A percentile compares a stretch with the other conserved stretches of the same genome.
phyloP scores from a whole-genome alignment of 2,797 vertebrate species.

The Cheirogaleus major region DNA sequence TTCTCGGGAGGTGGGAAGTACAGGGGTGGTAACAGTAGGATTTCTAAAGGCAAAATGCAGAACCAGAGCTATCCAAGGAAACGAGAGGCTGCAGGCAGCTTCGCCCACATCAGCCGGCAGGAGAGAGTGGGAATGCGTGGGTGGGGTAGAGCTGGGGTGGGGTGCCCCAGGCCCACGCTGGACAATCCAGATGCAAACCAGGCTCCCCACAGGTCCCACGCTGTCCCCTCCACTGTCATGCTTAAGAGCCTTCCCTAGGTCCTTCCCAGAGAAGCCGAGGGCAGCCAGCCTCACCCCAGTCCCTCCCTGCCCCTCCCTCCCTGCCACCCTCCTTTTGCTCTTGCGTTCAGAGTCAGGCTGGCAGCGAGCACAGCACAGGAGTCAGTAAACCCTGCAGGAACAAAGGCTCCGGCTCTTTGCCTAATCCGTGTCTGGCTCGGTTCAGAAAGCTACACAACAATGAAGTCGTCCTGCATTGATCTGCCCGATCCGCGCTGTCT shows the following conservation, averaged over 20 bases:
- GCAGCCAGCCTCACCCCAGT: accelerated
- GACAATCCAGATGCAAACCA: not conserved
- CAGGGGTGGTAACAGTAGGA: not conserved
- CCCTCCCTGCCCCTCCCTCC: not conserved
- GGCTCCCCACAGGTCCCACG: too few relatives aligned
- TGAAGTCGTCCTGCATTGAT: constrained; percentile 24
- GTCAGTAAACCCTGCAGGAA: constrained; percentile 47
- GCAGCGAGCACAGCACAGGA: not conserved
- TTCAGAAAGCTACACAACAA: constrained; percentile 31
- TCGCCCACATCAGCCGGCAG: not conserved
- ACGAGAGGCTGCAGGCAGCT: not conserved
- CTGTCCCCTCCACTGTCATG: not conserved
- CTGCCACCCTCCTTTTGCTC: not conserved
- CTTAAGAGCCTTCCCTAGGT: not conserved
- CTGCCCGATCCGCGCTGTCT: not conserved
- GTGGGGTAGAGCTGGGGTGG: not conserved
- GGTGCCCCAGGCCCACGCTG: not conserved
- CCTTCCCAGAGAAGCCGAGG: not conserved
- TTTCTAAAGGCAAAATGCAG: not conserved
- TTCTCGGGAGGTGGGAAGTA: not conserved
- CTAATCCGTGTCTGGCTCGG: not conserved
- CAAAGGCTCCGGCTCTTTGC: not conserved
- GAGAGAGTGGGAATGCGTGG: not conserved
- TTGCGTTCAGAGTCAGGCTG: constrained; percentile 23
- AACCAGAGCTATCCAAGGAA: not conserved